Conservation (phyloP, 2,888 invertebrate genomes). For the Portevinia maculata region DNA sequence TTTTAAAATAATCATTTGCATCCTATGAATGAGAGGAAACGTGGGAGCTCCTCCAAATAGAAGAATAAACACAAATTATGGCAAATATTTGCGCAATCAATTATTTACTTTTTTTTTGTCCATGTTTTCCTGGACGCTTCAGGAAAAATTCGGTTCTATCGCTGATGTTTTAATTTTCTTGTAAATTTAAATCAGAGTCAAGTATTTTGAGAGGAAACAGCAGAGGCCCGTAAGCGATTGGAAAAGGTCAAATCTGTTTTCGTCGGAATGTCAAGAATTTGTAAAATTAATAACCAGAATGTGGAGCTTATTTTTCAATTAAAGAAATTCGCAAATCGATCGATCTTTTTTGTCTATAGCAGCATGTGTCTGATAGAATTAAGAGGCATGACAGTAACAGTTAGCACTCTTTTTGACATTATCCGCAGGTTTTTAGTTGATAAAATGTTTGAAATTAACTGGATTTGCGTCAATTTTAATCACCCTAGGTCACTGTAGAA, state of each 20-base stretch:
- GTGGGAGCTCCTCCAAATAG: background rate
- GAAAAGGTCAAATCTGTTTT: background rate
- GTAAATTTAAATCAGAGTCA: background rate
- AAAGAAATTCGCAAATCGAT: no score
- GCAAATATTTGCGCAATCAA: conserved; percentile 44
- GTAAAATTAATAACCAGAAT: background rate
- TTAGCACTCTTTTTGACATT: no score
- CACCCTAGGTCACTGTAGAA: no score
- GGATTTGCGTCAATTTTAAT: no score
- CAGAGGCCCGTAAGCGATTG: background rate
- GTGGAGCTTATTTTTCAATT: no score
- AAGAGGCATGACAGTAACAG: no score
- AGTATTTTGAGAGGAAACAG: background rate
- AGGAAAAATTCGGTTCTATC: background rate
- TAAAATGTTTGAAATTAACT: no score
- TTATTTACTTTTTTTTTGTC: conserved; percentile 15
- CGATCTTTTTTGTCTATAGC: no score
- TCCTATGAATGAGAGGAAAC: conserved; percentile 15
- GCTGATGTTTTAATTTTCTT: background rate
- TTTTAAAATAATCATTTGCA: conserved; percentile 53
- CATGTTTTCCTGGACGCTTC: background rate
- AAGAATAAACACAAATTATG: conserved; percentile 31
- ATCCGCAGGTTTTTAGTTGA: no score
- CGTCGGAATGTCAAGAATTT: background rate
- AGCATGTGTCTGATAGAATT: no score